A percentile compares a stretch with the other conserved stretches of the same genome.
Conservation (phyloP, 2,888 invertebrate species). For the Leptinotarsa rubiginosa region DNA sequence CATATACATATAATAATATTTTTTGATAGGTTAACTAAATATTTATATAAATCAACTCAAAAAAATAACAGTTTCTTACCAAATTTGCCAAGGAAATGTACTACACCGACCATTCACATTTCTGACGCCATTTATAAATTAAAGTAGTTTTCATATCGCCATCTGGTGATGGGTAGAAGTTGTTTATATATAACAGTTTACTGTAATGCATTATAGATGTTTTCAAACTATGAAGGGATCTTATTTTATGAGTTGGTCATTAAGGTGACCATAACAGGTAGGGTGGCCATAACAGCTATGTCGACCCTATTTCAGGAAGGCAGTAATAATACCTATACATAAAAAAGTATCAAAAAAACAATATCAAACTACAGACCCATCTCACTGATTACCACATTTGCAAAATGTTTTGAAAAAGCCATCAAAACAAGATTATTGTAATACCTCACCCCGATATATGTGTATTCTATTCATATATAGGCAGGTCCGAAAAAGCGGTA, state of each 20-base stretch:
- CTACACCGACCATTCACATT: not conserved
- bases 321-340: too few species aligned
- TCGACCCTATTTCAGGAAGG: not conserved
- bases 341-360: too few species aligned
- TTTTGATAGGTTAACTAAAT: slow-evolving; percentile 1
- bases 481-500: too few species aligned
- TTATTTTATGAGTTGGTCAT: slow-evolving; percentile 1
- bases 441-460: too few species aligned
- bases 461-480: too few species aligned
- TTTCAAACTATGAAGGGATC: slow-evolving; percentile 1
- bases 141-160: not conserved
- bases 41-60: not conserved
- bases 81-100: not conserved
- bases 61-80: not conserved
- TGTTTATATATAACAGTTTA: not conserved
- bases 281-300: not conserved
- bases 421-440: too few species aligned
- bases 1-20: slow-evolving; percentile 1
- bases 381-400: too few species aligned
- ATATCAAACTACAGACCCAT: too few species aligned
- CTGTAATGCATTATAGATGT: slow-evolving; percentile 3
- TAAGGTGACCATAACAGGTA: not conserved
- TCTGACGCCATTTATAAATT: slow-evolving; percentile 5
- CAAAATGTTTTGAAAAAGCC: too few species aligned
- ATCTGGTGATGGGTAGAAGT: not conserved